Evolutionary conservation across 2,888 invertebrate genomes (phyloP).

Genomic region (Temnothorax unifasciatus): DNA sequence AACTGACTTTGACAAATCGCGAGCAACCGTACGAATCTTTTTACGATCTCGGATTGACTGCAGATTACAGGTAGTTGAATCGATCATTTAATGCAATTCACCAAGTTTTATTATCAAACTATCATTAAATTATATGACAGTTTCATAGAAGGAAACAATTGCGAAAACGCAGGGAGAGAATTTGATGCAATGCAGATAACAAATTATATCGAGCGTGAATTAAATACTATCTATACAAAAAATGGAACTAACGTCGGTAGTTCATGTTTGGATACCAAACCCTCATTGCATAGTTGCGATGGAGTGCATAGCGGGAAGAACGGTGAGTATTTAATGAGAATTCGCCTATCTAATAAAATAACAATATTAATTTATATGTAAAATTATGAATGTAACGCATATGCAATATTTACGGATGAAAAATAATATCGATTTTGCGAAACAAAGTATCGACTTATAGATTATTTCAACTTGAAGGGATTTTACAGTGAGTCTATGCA

Average conservation of each 20-base stretch:
- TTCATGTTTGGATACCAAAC: constrained; percentile 57
- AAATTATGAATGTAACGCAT: background rate
- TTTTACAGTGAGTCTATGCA: too few species aligned
- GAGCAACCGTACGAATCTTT: constrained; percentile 34
- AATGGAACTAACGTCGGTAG: constrained; percentile 64
- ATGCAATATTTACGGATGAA: too few species aligned
- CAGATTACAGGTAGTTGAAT: constrained; percentile 46
- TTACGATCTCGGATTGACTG: constrained; percentile 41
- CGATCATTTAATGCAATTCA: constrained; percentile 14
- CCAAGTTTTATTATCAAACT: constrained; percentile 13
- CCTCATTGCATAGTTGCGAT: constrained; percentile 3
- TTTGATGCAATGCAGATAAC: constrained; percentile 61
- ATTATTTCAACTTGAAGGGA: background rate
- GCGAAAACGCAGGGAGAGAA: constrained; percentile 53
- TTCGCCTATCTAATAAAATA: background rate
- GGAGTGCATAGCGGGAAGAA: background rate
- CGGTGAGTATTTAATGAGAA: constrained; percentile 57
- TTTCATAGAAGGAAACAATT: constrained; percentile 67
- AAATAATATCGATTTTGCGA: too few species aligned
- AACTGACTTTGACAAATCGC: constrained; percentile 34
- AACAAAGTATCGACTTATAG: background rate
- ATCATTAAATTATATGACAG: constrained; percentile 59
- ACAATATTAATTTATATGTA: background rate
- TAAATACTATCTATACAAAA: background rate
- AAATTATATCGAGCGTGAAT: constrained; percentile 47